Evolutionary conservation across 2,797 vertebrate species (phyloP), one percentile per base, ranked within the genome.

Genomic region (Poeciliopsis paucimaculata): DNA sequence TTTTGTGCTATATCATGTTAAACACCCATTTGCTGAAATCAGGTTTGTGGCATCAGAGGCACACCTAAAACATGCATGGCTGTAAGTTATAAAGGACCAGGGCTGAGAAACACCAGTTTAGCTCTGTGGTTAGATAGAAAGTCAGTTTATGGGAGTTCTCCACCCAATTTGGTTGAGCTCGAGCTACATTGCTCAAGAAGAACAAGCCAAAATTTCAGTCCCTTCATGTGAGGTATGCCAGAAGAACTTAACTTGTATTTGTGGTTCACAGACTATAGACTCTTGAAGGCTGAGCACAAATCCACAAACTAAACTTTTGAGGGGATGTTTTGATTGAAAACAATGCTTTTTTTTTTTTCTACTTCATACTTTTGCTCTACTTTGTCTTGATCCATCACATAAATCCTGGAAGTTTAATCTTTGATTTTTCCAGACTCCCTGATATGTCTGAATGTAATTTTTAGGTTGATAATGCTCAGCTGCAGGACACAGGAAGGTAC

Each of bases 401-500:
- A 72, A 9, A 45, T 16, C 8, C 26, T 13, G 68, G 39, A 71
- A 45, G 68, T 43, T n/a, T 45, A 72, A 46, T 72, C 26, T 16
- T n/a, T 74, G 20, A 55, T 57, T 73, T 66, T 9, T 4, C 0
- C 39, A 51, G 28, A 77, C 2, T 84, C 0, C 60, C 28, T 73
- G 36, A 46, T 71, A 39, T 80, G 1, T 76, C 9, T 76, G 6
- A 62, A 55, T 89, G 34, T 68, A 0, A 49, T 91, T 90, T 85
- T 66, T 85, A 99, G 98, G 94, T 99, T 75, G 92, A 93, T 79
- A 96, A 93, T 81, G 96, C 95, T 85, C 97, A 99, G 80, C 94
- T 98, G 82, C 97, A 96, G 91, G 98, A 99, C 64, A 91, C 96
- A 1, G 98, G 98, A 81, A 97, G 97, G 62, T 99, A 99, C 75